Base-by-base conservation (phyloP, 2,797 vertebrate genomes). In the Neoniphon sammara region DNA sequence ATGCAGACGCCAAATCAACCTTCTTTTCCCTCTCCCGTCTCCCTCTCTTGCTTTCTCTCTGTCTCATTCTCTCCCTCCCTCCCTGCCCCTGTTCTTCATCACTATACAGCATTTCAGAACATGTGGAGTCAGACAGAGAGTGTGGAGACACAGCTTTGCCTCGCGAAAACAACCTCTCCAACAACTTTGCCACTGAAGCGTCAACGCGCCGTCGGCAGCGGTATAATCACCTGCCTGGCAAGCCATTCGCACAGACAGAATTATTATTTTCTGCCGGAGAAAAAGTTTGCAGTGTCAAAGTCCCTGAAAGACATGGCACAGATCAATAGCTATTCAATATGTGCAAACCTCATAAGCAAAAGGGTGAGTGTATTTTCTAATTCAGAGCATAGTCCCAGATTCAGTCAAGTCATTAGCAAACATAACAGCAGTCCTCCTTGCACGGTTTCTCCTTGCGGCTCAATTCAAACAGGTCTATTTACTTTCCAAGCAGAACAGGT, bases 1-100 rank as follows among this genome's bases (percentile, higher is more conserved):
- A 85, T 85, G 80, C 77, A 87, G 87, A 88, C 59, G 75, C 80
- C 86, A 88, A 87, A 88, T 86, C 87, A 91, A 55, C 62, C 71
- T 62, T 77, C 58, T 75, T 76, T 80, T 70, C 75, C 70, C 70
- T 81, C 73, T 77, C 70, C 54, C 52, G 67, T 66, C 60, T 60
- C 70, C 30, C 42, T 81, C 81, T 84, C 46, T 34, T 34, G 31
- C 31, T 34, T 34, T 30, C 58, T 31, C 58, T 61, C 17, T 31
- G 7, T 39, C 66, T 36, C 54, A 14, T 11, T 21, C 56, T 36
- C 15, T 31, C 27, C 34, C 46, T 79, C 59, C 23, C 54, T 78
- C n/a, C 25, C 25, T 27, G 25, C 60, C 62, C 42, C 66, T 65
- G 70, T 52, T 77, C 71, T 79, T 83, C 63, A 73, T 86, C 69